A percentile compares a stretch with the other conserved stretches of the same genome.
These are phyloP conservation scores for Drosophila helvetica DNA, from an alignment of 2,888 invertebrate genomes.

Conservation along the genomic window DNA sequence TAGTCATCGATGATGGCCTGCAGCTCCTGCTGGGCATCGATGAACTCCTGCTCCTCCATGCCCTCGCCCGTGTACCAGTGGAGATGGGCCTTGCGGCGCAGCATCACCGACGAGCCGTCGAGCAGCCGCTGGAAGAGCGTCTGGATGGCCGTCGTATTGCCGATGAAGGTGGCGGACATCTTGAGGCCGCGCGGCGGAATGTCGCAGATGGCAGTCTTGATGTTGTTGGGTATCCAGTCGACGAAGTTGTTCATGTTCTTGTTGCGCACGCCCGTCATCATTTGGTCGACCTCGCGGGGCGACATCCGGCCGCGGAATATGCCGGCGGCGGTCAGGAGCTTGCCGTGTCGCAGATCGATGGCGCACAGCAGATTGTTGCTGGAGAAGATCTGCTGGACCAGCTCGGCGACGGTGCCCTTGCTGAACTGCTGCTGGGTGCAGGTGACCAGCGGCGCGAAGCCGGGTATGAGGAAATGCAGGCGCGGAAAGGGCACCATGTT, in stretches of 20 bases:
- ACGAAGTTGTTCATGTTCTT: constrained; percentile 90
- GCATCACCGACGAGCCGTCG: constrained; percentile 92
- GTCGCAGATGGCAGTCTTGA: constrained; percentile 93
- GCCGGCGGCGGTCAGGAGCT: constrained; percentile 91
- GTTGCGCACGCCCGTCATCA: constrained; percentile 89
- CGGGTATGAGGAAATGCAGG: constrained; percentile 93
- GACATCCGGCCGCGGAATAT: constrained; percentile 85
- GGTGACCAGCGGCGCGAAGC: constrained; percentile 88
- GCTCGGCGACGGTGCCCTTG: constrained; percentile 87
- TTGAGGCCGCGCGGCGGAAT: constrained; percentile 93
- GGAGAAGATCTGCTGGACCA: constrained; percentile 89
- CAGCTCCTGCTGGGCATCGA: constrained; percentile 92
- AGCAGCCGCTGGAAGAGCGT: constrained; percentile 90
- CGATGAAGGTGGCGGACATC: constrained; percentile 94
- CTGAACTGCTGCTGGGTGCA: constrained; percentile 71
- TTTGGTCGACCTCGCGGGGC: constrained; percentile 79
- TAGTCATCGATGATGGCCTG: constrained; percentile 89
- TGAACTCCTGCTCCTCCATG: constrained; percentile 94
- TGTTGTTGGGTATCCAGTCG: constrained; percentile 94
- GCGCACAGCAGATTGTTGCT: constrained; percentile 93
- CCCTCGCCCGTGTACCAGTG: constrained; percentile 95
- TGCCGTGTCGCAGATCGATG: constrained; percentile 90
- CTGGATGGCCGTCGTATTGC: constrained; percentile 92
- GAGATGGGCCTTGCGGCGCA: constrained; percentile 91
- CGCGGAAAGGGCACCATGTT: constrained; percentile 97